These are phyloP conservation scores for Cryptotis parvus DNA, from an alignment of 2,113 vertebrate genomes.

Conservation along the genomic window DNA sequence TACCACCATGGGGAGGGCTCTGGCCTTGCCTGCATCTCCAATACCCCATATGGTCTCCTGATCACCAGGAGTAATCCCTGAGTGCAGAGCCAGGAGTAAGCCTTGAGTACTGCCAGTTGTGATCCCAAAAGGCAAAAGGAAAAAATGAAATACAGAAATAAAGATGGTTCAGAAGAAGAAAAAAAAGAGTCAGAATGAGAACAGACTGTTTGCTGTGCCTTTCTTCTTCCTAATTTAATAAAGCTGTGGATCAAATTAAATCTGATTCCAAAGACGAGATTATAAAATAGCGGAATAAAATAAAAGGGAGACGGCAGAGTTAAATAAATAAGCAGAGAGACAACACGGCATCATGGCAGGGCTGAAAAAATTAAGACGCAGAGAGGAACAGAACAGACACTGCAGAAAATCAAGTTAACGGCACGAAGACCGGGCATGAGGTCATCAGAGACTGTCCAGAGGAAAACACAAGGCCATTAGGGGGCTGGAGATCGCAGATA, in stretches of 20 bases:
- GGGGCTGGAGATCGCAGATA: too few relatives aligned
- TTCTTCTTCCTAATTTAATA: background rate
- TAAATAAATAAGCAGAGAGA: conserved; percentile 46
- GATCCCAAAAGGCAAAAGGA: too few relatives aligned
- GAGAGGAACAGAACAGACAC: conserved; percentile 54
- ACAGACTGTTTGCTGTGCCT: background rate
- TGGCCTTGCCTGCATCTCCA: too few relatives aligned
- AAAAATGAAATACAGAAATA: too few relatives aligned
- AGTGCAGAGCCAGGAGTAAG: too few relatives aligned
- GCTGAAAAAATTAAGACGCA: conserved; percentile 45
- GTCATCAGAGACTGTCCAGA: conserved; percentile 13
- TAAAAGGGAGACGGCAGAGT: conserved; percentile 8
- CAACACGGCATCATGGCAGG: background rate
- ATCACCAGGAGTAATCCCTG: too few relatives aligned
- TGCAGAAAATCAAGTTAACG: conserved; percentile 47
- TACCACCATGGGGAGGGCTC: too few relatives aligned
- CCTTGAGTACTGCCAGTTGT: too few relatives aligned
- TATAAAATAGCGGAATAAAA: conserved; percentile 36
- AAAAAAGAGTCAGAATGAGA: background rate
- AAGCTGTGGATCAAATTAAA: conserved; percentile 60
- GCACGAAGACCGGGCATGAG: conserved; percentile 25
- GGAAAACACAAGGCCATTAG: conserved; percentile 31
- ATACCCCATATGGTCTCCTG: too few relatives aligned
- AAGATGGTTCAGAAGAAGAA: too few relatives aligned
- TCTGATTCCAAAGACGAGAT: conserved; percentile 24